A percentile compares a stretch with the other conserved stretches of the same genome.
Conservation (phyloP, 2,888 invertebrate genomes). For the Tipula unca region DNA sequence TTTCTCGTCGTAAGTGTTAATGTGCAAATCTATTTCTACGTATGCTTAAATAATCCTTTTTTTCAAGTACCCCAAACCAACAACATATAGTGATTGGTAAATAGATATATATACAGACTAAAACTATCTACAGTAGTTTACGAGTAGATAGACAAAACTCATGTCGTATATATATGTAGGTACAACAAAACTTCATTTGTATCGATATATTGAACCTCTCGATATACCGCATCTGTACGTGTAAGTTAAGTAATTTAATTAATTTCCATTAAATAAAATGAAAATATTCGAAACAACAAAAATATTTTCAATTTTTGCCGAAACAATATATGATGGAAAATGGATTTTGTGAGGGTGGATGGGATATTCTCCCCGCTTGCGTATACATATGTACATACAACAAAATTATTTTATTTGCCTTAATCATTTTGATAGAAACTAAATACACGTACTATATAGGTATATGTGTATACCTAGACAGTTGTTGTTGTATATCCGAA, state of each 20-base stretch:
- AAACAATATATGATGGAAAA: background rate
- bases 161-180: no score
- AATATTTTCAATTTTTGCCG: constrained; percentile 1
- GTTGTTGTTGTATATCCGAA: no score
- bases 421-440: background rate
- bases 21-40: no score
- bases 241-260: background rate
- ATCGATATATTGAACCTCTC: background rate
- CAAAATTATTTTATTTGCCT: background rate
- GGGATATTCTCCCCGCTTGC: background rate
- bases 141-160: background rate
- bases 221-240: background rate
- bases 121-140: background rate
- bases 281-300: background rate
- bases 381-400: background rate
- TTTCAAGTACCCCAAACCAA: background rate
- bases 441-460: background rate
- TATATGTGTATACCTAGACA: background rate
- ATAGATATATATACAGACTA: no score
- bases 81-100: background rate
- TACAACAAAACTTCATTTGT: background rate
- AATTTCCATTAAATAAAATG: background rate
- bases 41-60: background rate
- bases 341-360: background rate
- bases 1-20: no score